Base-by-base conservation (phyloP, 2,797 vertebrate species). In the Hyperoplus immaculatus region DNA sequence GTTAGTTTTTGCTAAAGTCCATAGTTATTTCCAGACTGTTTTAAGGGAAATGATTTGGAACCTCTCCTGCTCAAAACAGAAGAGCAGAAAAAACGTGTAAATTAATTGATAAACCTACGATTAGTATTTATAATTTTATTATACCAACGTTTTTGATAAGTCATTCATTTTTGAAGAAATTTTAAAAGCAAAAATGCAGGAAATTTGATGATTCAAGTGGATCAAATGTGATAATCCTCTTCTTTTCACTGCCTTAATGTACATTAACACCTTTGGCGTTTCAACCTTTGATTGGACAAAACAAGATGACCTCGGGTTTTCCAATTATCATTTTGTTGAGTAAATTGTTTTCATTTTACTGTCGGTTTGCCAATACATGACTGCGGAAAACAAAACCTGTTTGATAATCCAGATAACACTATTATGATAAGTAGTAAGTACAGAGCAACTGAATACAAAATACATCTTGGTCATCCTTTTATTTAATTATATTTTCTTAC, bases 401-500 rank as follows among this genome's bases (percentile, higher is more conserved):
- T 29, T 29, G 29, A 29, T 29, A 29, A 29, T 29, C 29, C 29
- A 29, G 29, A 29, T 29, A 29, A 29, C 29, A 29, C 29, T 29
- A 29, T 29, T 29, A 29, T 29, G 29, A 29, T 15, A 18, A 21
- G 51, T 45, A 45, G 3, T 53, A 6, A 13, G 2, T 14, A 59
- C 6, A 77, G 4, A 63, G 8, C 6, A 68, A 60, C 7, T 10
- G 69, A 56, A 0, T 0, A 14, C 6, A 68, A 29, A 53, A 56
- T 3, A 57, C 5, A 21, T 8, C 63, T 74, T 62, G 16, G 81
- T 80, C 46, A 80, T 63, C 54, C 36, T 77, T 91, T 91, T 88
- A 87, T 88, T 87, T 18, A 80, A 75, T 72, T 45, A 51, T 6
- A 76, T 1, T 60, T 77, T 60, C 63, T 57, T 59, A 8, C 38